These are phyloP conservation scores for Dendronephthya gigantea DNA, from an alignment of 64 coral and sea anemone species.

Conservation along the genomic window DNA sequence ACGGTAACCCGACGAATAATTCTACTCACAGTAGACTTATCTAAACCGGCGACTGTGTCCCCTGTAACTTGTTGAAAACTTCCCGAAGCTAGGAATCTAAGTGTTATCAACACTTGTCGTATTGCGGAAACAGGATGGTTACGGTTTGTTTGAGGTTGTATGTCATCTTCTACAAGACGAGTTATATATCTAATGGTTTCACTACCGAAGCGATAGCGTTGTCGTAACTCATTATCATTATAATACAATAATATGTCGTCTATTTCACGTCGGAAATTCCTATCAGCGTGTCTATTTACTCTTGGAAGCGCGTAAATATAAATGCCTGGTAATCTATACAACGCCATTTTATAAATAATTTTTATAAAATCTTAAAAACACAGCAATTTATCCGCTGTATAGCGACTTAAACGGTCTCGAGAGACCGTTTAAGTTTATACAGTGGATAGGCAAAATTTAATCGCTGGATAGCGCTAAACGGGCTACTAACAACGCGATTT, in stretches of 20 bases:
- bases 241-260: neutral
- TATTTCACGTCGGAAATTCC: neutral
- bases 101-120: conserved; percentile 28
- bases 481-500: neutral
- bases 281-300: neutral
- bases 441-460: too few species aligned
- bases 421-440: neutral
- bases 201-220: neutral
- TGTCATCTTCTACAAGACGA: conserved; percentile 16
- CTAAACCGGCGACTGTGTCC: conserved; percentile 16
- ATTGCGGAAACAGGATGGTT: too few species aligned
- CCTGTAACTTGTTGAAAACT: conserved; percentile 19
- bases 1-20: conserved; percentile 6
- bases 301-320: neutral
- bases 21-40: neutral
- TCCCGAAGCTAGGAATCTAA: conserved; percentile 20
- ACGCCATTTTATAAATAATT: neutral
- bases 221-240: neutral
- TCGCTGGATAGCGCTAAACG: too few species aligned
- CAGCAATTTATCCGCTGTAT: conserved; percentile 2
- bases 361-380: too few species aligned
- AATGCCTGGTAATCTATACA: neutral
- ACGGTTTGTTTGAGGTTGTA: neutral
- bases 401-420: neutral
- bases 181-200: neutral